Evolutionary conservation across 2,113 vertebrate genomes (phyloP), one percentile per base, ranked within the genome.

Genomic region (Notarius lentiginosus): DNA sequence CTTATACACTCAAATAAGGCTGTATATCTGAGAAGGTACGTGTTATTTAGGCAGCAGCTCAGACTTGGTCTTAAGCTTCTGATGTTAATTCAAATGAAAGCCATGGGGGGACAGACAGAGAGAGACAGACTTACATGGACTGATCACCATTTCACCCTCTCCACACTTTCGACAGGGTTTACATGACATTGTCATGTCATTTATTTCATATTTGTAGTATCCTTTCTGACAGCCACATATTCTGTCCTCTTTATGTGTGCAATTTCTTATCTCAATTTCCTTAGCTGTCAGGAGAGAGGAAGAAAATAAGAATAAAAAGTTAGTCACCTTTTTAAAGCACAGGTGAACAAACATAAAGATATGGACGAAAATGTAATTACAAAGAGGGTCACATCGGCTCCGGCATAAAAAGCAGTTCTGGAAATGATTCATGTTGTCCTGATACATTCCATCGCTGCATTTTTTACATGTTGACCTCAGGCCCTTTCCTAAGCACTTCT

Each of bases 101-200:
- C 0, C 34, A 60, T 4, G 11, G 4, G 41, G 41, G 41, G 41
- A 41, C 41, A 41, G 41, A 41, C 2, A 41, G 41, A 41, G 1
- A 55, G 14, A 60, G 41, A 51, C 30, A 73, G 18, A 89, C 94
- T 94, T 86, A 95, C 95, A 96, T 56, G 0, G 1, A 0, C 17
- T 0, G 15, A 0, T 68, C 85, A 34, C 0, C 5, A 0, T 49
- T 87, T 95, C 91, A 17, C 91, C 61, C 0, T 0, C 0, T 6
- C 61, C 9, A 85, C 95, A 96, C 0, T 0, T 0, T n/a, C 5
- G 47, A 88, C 95, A 96, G 24, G 0, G 27, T 11, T 0, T 15
- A 63, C 95, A 95, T 0, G 91, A 10, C 5, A 1, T 89, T 1
- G 49, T 88, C 0, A 0, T 12, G 0, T 53, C 55, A 83, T 89